phyloP scores from a whole-genome alignment of 2,888 invertebrate genomes.

The Drepana falcataria region DNA sequence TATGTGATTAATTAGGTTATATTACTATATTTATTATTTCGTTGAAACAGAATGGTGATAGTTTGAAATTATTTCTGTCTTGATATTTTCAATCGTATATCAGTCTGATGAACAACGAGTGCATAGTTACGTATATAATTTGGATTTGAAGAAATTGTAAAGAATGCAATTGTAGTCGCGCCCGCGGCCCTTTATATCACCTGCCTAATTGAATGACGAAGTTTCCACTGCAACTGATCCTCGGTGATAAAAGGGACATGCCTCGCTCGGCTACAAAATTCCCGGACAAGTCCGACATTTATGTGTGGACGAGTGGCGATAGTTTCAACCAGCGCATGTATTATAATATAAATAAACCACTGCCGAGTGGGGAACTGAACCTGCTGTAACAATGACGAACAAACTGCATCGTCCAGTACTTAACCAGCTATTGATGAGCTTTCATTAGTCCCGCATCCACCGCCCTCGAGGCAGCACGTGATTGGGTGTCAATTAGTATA shows the following conservation, averaged over 20 bases:
- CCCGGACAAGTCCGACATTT: slow-evolving; percentile 31
- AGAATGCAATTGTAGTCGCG: slow-evolving; percentile 31
- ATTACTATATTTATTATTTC: slow-evolving; percentile 68
- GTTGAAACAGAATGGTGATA: slow-evolving; percentile 68
- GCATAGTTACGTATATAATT: slow-evolving; percentile 47
- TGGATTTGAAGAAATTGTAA: slow-evolving; percentile 42
- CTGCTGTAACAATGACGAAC: slow-evolving; percentile 13
- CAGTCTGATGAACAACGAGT: slow-evolving; percentile 53
- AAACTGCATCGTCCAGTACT: slow-evolving; percentile 38
- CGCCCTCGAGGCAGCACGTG: slow-evolving; percentile 34
- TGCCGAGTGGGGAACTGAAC: slow-evolving; percentile 11
- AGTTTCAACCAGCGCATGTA: slow-evolving; percentile 24
- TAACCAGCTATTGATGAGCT: slow-evolving; percentile 37
- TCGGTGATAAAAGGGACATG: slow-evolving; percentile 20
- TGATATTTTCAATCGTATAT: slow-evolving; percentile 65
- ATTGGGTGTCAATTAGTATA: slow-evolving; percentile 69
- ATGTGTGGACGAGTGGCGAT: slow-evolving; percentile 64
- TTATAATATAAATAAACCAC: background rate
- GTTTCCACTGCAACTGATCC: background rate
- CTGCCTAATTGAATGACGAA: background rate
- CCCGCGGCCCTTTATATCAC: slow-evolving; percentile 27
- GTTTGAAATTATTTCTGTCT: slow-evolving; percentile 77
- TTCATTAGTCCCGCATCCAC: slow-evolving; percentile 54
- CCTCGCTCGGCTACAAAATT: slow-evolving; percentile 29
- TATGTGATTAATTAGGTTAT: slow-evolving; percentile 75